phyloP scores from a whole-genome alignment of 2,888 invertebrate species.

The Litoditis marina region DNA sequence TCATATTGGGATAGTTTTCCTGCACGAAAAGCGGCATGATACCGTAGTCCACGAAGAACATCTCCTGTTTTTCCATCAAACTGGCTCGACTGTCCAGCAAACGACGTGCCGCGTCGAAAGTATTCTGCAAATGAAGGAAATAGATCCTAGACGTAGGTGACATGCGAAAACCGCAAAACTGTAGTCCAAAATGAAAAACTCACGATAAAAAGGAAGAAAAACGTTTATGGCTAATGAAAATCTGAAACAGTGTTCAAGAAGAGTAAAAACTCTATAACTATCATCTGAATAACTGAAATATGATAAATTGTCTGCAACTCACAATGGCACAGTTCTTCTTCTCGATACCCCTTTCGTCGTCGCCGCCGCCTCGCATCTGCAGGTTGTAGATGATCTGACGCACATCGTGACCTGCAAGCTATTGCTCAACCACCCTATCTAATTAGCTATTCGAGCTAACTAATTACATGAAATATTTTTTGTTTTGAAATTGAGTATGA shows the following conservation, averaged over 20 bases:
- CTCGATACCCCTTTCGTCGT: slow-evolving; percentile 68
- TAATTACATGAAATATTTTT: no score
- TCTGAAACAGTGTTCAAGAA: no score
- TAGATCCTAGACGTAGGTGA: no score
- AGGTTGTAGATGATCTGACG: slow-evolving; percentile 75
- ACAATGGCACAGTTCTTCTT: slow-evolving; percentile 82
- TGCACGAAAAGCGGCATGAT: slow-evolving; percentile 94
- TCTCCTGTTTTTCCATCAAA: slow-evolving; percentile 66
- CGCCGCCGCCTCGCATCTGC: slow-evolving; percentile 73
- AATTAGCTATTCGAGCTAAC: no score
- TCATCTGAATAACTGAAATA: background rate
- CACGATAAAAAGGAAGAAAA: slow-evolving; percentile 3
- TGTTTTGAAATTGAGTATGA: no score
- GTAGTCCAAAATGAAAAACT: no score
- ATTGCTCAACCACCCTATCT: no score
- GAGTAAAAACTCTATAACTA: background rate
- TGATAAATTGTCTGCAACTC: slow-evolving; percentile 41
- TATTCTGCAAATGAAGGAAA: slow-evolving; percentile 44
- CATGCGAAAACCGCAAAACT: no score
- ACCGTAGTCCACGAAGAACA: slow-evolving; percentile 96
- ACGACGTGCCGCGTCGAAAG: slow-evolving; percentile 60
- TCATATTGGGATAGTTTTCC: slow-evolving; percentile 85
- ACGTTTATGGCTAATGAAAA: no score
- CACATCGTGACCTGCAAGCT: slow-evolving; percentile 84
- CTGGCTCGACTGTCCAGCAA: slow-evolving; percentile 73